Percentiles rank a stretch among this genome's conserved stretches.
These are phyloP conservation scores for Pterobdella sp. DNA, from an alignment of 2,888 invertebrate genomes.

Conservation along the genomic window DNA sequence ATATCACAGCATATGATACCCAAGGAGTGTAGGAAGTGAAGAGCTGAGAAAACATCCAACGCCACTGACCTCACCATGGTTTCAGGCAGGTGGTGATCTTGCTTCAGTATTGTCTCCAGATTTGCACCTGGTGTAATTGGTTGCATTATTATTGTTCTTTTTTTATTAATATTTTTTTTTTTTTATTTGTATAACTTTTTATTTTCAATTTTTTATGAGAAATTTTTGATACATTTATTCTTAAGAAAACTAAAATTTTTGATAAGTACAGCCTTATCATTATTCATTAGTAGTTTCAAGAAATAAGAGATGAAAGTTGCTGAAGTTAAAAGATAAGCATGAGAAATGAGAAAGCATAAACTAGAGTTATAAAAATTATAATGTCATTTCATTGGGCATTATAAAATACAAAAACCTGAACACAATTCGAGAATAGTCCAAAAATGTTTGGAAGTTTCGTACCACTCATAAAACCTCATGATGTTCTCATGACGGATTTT, in stretches of 20 bases:
- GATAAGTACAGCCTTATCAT: too few relatives aligned
- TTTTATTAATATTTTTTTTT: too few relatives aligned
- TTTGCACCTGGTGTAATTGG: slow-evolving; percentile 41
- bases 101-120: slow-evolving; percentile 46
- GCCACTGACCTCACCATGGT: slow-evolving; percentile 47
- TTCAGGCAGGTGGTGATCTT: slow-evolving; percentile 50
- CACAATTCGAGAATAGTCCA: slow-evolving; percentile 53
- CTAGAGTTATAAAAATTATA: background rate
- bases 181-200: too few relatives aligned
- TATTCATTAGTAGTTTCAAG: too few relatives aligned
- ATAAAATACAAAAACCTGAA: slow-evolving; percentile 44
- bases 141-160: too few relatives aligned
- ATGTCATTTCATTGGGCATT: slow-evolving; percentile 3
- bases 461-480: slow-evolving; percentile 52
- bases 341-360: background rate
- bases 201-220: too few relatives aligned
- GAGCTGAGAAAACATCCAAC: slow-evolving; percentile 46
- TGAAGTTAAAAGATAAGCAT: slow-evolving; percentile 8
- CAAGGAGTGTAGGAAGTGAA: slow-evolving; percentile 50
- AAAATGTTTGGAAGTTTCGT: slow-evolving; percentile 52
- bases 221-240: too few relatives aligned
- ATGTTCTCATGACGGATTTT: slow-evolving; percentile 50
- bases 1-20: slow-evolving; percentile 50
- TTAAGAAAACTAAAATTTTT: too few relatives aligned
- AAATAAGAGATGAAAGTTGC: too few relatives aligned